Percentiles rank a stretch among this genome's conserved stretches.
Evolutionary conservation across 2,113 vertebrate species (phyloP).

Genomic region (Chionis minor): DNA sequence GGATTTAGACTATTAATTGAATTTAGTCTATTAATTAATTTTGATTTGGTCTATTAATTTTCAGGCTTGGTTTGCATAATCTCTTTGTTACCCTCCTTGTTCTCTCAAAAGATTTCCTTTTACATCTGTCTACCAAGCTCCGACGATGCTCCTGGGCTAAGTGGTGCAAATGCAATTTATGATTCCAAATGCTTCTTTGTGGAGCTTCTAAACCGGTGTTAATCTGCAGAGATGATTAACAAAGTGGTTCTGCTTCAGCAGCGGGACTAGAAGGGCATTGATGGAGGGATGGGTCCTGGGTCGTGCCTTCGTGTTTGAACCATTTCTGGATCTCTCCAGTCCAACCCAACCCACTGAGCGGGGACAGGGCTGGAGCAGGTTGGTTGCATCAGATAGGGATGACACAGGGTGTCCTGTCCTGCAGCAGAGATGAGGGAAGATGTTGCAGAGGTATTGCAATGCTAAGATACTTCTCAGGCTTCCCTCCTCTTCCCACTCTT

Average conservation of each 20-base stretch:
- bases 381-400: not conserved
- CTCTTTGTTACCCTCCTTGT: slow-evolving; percentile 10
- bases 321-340: not conserved
- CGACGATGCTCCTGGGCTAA: not conserved
- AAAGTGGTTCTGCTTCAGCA: not conserved
- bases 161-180: not conserved
- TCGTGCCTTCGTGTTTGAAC: not conserved
- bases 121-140: not conserved
- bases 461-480: not conserved
- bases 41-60: slow-evolving; percentile 46
- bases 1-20: slow-evolving; percentile 45
- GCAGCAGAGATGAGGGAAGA: not conserved
- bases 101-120: slow-evolving; percentile 43
- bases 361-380: not conserved
- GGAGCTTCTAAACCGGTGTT: not conserved
- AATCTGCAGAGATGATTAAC: not conserved
- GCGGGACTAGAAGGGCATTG: not conserved
- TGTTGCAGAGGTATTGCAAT: not conserved
- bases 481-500: not conserved
- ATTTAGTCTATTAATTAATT: slow-evolving; percentile 57
- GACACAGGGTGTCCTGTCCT: not conserved
- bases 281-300: not conserved
- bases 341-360: not conserved
- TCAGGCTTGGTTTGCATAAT: slow-evolving; percentile 4
- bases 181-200: not conserved